A percentile compares a stretch with the other conserved stretches of the same genome.
phyloP scores from a whole-genome alignment of 2,888 invertebrate species.

The Chymomyza amoena region DNA sequence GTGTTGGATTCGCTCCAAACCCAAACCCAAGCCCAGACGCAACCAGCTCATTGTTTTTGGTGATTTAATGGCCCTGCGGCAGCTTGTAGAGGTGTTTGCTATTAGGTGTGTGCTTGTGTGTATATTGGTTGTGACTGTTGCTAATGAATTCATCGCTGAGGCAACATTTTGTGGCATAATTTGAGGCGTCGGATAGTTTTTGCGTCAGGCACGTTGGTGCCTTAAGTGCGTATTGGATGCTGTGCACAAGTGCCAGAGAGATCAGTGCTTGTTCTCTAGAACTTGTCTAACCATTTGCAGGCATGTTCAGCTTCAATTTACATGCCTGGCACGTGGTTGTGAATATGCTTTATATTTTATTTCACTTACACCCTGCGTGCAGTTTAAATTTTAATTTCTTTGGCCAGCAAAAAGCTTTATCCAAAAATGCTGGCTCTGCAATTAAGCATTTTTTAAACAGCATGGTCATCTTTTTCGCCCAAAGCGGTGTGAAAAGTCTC shows the following conservation, averaged over 20 bases:
- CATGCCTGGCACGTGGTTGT: too few relatives aligned
- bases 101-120: too few relatives aligned
- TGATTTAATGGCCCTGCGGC: constrained; percentile 57
- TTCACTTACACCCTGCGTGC: constrained; percentile 64
- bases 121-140: constrained; percentile 19
- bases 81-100: background rate
- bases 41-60: constrained; percentile 66
- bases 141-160: constrained; percentile 71
- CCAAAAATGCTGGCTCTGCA: background rate
- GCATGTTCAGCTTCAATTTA: constrained; percentile 48
- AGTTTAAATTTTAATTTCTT: constrained; percentile 62
- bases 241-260: constrained; percentile 32
- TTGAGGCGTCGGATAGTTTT: constrained; percentile 69
- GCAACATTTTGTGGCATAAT: constrained; percentile 72
- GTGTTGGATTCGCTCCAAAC: constrained; percentile 37
- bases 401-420: background rate
- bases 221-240: constrained; percentile 8
- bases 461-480: too few relatives aligned
- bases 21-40: background rate
- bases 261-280: constrained; percentile 49
- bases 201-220: constrained; percentile 38
- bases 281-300: too few relatives aligned
- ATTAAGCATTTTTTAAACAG: background rate
- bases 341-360: constrained; percentile 72
- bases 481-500: too few relatives aligned